These are phyloP conservation scores for Sarcophaga peregrina DNA, from an alignment of 1,140 invertebrate genomes.

Conservation along the genomic window DNA sequence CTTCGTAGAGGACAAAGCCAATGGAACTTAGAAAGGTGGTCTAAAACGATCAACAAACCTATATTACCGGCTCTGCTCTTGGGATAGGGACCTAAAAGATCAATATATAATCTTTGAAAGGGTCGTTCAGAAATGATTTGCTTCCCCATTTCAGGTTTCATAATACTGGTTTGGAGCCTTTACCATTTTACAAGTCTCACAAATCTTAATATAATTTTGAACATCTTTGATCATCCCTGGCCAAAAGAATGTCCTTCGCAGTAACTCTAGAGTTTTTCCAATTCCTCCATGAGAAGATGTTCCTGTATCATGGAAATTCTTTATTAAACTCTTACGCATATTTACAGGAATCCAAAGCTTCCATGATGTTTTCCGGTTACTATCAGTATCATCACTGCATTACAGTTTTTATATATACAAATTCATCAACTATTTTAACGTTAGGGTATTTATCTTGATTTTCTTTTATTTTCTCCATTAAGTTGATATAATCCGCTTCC, in stretches of 20 bases:
- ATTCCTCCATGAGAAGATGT: slow-evolving; percentile 19
- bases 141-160: slow-evolving; percentile 18
- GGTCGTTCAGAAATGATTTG: slow-evolving; percentile 10
- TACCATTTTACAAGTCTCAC: slow-evolving; percentile 14
- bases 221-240: slow-evolving; percentile 29
- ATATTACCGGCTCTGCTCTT: slow-evolving; percentile 35
- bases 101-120: slow-evolving; percentile 36
- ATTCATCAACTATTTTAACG: slow-evolving; percentile 34
- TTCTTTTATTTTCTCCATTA: neutral
- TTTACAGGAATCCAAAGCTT: slow-evolving; percentile 44
- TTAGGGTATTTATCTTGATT: slow-evolving; percentile 36
- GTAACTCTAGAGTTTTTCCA: slow-evolving; percentile 2
- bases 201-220: neutral
- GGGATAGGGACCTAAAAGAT: slow-evolving; percentile 41
- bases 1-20: slow-evolving; percentile 22
- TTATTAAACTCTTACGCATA: neutral
- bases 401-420: slow-evolving; percentile 33
- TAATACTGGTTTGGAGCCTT: slow-evolving; percentile 30
- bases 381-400: neutral
- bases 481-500: neutral
- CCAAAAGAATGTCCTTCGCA: slow-evolving; percentile 29
- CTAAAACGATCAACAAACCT: slow-evolving; percentile 30
- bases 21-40: slow-evolving; percentile 43
- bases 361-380: slow-evolving; percentile 26
- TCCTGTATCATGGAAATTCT: slow-evolving; percentile 14